A percentile compares a stretch with the other conserved stretches of the same genome.
Evolutionary conservation across 2,797 vertebrate genomes (phyloP).

Genomic region (Protosalanx chinensis): DNA sequence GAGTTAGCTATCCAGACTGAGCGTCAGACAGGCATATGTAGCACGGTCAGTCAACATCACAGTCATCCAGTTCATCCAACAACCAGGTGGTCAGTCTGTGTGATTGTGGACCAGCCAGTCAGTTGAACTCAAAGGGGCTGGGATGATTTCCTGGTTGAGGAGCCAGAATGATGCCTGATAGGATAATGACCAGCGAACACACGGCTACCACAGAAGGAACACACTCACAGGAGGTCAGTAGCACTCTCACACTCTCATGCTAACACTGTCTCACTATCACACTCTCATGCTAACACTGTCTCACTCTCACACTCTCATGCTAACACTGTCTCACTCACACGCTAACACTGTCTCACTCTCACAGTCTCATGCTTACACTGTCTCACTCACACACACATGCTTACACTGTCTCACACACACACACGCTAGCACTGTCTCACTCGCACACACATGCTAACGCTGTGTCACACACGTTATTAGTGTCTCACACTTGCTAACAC

Average conservation of each 20-base stretch:
- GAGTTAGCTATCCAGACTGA: slow-evolving; percentile 3
- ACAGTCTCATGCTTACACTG: too few species aligned
- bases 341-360: too few species aligned
- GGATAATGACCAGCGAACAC: slow-evolving; percentile 21
- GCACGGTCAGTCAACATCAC: background rate
- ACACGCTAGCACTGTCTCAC: too few species aligned
- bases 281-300: too few species aligned
- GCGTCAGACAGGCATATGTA: slow-evolving; percentile 3
- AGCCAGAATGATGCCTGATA: slow-evolving; percentile 31
- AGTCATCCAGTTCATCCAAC: slow-evolving; percentile 1
- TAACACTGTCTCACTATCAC: background rate
- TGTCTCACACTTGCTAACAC: too few species aligned
- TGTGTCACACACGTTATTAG: too few species aligned
- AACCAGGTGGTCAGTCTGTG: slow-evolving; percentile 9
- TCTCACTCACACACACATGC: too few species aligned
- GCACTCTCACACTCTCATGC: background rate
- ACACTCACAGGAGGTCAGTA: slow-evolving; percentile 30
- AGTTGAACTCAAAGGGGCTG: slow-evolving; percentile 9
- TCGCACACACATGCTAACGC: too few species aligned
- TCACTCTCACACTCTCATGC: too few species aligned
- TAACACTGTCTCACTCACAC: too few species aligned
- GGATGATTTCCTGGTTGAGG: slow-evolving; percentile 34
- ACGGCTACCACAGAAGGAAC: slow-evolving; percentile 2
- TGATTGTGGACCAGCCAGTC: slow-evolving; percentile 1
- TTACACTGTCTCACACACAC: too few species aligned